Evolutionary conservation across 2,888 invertebrate species (phyloP).

Genomic region (Lacanobia oleracea): DNA sequence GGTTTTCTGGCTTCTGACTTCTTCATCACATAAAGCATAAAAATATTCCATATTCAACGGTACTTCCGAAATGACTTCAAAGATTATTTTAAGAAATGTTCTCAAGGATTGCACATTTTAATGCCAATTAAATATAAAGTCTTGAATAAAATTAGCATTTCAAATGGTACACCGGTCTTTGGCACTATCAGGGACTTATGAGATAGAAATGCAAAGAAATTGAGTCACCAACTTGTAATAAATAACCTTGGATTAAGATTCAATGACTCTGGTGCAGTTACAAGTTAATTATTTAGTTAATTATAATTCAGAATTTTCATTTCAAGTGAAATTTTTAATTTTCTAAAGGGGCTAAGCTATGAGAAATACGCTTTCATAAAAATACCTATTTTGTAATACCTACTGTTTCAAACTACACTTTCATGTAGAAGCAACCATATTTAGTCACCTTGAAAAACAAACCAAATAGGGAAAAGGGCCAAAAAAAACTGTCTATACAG

Average conservation of each 20-base stretch:
- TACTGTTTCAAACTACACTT: not conserved
- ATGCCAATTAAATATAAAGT: constrained; percentile 21
- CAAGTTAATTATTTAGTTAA: too few relatives aligned
- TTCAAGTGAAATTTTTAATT: too few relatives aligned
- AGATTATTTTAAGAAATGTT: not conserved
- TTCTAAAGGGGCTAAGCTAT: too few relatives aligned
- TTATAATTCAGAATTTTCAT: too few relatives aligned
- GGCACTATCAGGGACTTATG: constrained; percentile 23
- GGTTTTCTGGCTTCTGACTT: not conserved
- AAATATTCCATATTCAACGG: not conserved
- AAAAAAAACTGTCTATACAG: not conserved
- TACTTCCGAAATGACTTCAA: not conserved
- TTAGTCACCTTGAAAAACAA: not conserved
- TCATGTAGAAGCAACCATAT: not conserved
- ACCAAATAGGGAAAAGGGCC: not conserved
- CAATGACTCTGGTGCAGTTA: constrained; percentile 20
- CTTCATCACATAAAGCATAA: not conserved
- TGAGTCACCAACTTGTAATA: constrained; percentile 23
- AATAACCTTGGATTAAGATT: constrained; percentile 28
- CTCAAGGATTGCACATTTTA: not conserved
- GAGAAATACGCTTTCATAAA: too few relatives aligned
- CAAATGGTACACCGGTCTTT: constrained; percentile 18
- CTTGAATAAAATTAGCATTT: constrained; percentile 32
- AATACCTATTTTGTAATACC: not conserved
- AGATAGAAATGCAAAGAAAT: constrained; percentile 41